A percentile compares a stretch with the other conserved stretches of the same genome.
These are phyloP conservation scores for Napeogenes sylphis DNA, from an alignment of 2,888 invertebrate genomes.

Conservation along the genomic window DNA sequence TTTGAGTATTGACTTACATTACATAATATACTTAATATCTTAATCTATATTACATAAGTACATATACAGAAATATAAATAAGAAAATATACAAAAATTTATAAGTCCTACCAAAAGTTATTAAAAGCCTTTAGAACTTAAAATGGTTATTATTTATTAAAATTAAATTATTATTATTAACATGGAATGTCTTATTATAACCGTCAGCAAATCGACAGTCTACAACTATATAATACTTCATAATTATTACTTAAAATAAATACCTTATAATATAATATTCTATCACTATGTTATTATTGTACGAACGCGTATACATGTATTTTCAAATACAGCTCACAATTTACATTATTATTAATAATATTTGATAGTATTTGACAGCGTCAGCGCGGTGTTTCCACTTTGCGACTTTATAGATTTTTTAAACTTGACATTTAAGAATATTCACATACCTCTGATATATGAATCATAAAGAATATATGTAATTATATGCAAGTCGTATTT, in stretches of 20 bases:
- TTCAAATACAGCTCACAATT: conserved; percentile 66
- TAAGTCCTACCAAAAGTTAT: too few species aligned
- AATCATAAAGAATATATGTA: too few species aligned
- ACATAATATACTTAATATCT: too few species aligned
- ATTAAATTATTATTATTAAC: too few species aligned
- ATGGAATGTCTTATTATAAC: neutral
- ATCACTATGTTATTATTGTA: conserved; percentile 72
- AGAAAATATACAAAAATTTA: too few species aligned
- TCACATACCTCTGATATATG: neutral
- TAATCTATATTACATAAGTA: too few species aligned
- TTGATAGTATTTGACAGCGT: conserved; percentile 14
- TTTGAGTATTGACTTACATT: too few species aligned
- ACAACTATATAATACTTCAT: conserved; percentile 49
- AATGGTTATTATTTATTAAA: too few species aligned
- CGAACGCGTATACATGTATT: conserved; percentile 76
- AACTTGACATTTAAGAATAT: conserved; percentile 5
- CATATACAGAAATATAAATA: too few species aligned
- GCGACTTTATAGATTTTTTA: conserved; percentile 3
- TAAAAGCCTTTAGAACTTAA: too few species aligned
- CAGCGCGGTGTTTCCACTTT: neutral
- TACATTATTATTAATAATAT: conserved; percentile 28
- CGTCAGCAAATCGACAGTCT: conserved; percentile 34
- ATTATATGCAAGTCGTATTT: too few species aligned
- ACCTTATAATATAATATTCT: conserved; percentile 57
- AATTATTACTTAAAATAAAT: conserved; percentile 66